Evolutionary conservation across 2,888 invertebrate genomes (phyloP).

Genomic region (Lamellibrachia columna): DNA sequence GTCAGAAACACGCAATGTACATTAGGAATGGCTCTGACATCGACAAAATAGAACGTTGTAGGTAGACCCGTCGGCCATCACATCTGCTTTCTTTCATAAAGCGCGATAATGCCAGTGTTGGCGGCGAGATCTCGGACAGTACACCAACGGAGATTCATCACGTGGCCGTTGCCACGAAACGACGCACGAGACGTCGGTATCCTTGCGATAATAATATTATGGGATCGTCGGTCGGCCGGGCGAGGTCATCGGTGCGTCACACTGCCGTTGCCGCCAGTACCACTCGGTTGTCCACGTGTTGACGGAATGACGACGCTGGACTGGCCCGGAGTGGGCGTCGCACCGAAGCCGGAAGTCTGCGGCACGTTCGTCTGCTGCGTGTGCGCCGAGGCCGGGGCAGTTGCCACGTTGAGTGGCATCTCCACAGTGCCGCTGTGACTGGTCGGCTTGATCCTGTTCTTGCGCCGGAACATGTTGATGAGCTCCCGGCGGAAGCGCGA

Average conservation of each 20-base stretch:
- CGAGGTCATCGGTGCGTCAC: neutral
- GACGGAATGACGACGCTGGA: neutral
- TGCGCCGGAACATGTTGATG: constrained; percentile 13
- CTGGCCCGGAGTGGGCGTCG: neutral
- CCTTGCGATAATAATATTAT: neutral
- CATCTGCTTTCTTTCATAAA: neutral
- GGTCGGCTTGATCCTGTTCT: neutral
- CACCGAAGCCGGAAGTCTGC: neutral
- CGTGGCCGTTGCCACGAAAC: neutral
- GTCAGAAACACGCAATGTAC: neutral
- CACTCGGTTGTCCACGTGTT: neutral
- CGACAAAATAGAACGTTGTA: neutral
- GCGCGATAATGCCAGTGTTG: neutral
- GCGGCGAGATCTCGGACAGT: neutral
- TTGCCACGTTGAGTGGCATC: neutral
- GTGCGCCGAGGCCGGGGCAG: neutral
- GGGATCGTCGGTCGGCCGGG: neutral
- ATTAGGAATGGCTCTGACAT: neutral
- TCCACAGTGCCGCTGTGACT: neutral
- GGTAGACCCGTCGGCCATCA: neutral
- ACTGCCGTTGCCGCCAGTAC: neutral
- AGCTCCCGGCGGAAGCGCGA: constrained; percentile 32
- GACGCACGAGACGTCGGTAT: neutral
- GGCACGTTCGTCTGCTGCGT: neutral
- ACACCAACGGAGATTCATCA: neutral